A percentile compares a stretch with the other conserved stretches of the same genome.
Evolutionary conservation across 2,113 vertebrate genomes (phyloP).

Genomic region (Scomber colias): DNA sequence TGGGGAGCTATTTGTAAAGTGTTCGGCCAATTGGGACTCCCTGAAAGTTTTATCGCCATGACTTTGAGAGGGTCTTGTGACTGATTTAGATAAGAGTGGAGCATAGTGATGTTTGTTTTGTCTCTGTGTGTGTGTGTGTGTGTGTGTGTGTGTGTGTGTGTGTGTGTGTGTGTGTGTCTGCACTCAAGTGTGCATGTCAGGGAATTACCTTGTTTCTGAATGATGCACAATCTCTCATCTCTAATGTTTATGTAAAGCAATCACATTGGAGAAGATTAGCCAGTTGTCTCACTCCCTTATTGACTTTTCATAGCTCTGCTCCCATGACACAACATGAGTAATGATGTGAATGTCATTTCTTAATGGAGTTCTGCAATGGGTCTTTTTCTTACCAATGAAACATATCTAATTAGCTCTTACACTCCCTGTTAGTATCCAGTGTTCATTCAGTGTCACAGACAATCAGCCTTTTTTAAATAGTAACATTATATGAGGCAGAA

Average conservation of each 20-base stretch:
- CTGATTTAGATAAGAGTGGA: constrained; percentile 44
- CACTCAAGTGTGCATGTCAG: background rate
- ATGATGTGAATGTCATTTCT: constrained; percentile 44
- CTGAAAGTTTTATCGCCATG: constrained; percentile 21
- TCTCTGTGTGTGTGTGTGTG: background rate
- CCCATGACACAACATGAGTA: constrained; percentile 38
- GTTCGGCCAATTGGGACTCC: background rate
- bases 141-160: background rate
- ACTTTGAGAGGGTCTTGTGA: constrained; percentile 55
- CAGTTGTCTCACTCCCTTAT: constrained; percentile 47
- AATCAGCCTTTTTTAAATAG: background rate
- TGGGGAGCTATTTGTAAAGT: constrained; percentile 42
- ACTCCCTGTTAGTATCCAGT: background rate
- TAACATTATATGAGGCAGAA: constrained; percentile 21
- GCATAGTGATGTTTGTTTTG: constrained; percentile 31
- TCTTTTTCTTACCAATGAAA: constrained; percentile 56
- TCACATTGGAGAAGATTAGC: constrained; percentile 51
- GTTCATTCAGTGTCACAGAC: constrained; percentile 30
- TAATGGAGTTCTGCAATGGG: constrained; percentile 43
- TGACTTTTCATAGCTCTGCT: constrained; percentile 42
- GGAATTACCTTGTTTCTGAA: constrained; percentile 45
- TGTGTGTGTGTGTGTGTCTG: background rate
- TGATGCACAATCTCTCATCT: constrained; percentile 48
- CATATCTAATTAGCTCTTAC: constrained; percentile 53
- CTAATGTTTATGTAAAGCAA: constrained; percentile 44